Base-by-base conservation (phyloP, 1,140 invertebrate species). In the Belonocnema kinseyi region DNA sequence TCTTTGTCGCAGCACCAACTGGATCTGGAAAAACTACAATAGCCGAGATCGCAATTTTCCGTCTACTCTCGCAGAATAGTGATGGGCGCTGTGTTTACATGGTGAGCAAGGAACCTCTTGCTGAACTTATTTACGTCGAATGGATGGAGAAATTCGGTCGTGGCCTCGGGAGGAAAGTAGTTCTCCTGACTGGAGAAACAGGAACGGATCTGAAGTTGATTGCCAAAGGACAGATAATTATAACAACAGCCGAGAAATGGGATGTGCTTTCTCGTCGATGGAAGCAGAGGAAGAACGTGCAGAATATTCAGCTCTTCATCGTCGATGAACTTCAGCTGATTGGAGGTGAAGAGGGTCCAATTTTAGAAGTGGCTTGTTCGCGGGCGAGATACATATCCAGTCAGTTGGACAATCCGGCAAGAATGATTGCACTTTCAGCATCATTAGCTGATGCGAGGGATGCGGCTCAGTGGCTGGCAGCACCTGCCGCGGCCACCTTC, bases 261-360 rank as follows among this genome's bases (percentile, higher is more conserved):
- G 99, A 99, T 91, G 97, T 99, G 11, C 91, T 99, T 0, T 99
- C 99, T 0, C 93, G 99, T 78, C 93, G 99, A 78, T 99, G 99
- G 99, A 99, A 99, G 88, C 98, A 99, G 85, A 93, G 99, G 8
- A 99, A 99, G 89, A 98, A 99, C 88, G 98, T 99, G 0, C 98
- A 99, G 87, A 99, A 98, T 85, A 95, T 99, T 5, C 97, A 98
- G 80, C 92, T 99, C 3, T 99, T 99, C 85, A 98, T 99, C 78
- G 97, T 98, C 26, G 99, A 99, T 91, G 99, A 99, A 85, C 90
- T 99, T n/a, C 98, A 99, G 86, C 89, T 98, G 74, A 93, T 98
- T 72, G 97, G 97, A 2, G 96, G 96, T 0, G 96, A 96, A 84
- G 96, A 97, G 84, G 97, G 97, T 5, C 98, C 99, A 0, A 96